These are phyloP conservation scores for Tenthredo distinguenda DNA, from an alignment of 2,888 invertebrate genomes.

Conservation along the genomic window DNA sequence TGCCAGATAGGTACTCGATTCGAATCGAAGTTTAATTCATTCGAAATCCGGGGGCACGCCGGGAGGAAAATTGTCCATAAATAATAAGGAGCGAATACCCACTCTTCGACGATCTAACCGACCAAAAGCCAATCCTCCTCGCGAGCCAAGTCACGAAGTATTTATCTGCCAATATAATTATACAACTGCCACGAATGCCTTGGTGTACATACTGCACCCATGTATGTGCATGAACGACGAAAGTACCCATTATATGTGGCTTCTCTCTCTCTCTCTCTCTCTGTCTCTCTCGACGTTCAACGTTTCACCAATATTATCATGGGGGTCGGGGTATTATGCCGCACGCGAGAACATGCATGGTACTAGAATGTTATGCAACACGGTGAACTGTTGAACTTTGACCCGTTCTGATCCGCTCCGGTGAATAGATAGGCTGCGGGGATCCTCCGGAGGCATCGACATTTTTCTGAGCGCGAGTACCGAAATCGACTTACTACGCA, in stretches of 20 bases:
- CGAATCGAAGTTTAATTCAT: background rate
- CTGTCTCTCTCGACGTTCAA: background rate
- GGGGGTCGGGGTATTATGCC: background rate
- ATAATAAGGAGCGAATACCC: background rate
- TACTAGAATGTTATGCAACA: slow-evolving; percentile 35
- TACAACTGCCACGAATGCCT: background rate
- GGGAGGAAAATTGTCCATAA: background rate
- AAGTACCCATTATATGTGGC: slow-evolving; percentile 11
- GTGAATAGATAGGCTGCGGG: no score
- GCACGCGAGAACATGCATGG: slow-evolving; percentile 3
- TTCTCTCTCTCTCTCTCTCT: background rate
- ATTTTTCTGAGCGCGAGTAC: no score
- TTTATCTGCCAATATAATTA: slow-evolving; percentile 24
- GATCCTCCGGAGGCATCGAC: no score
- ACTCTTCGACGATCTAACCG: background rate
- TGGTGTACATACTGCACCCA: slow-evolving; percentile 3
- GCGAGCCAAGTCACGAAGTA: slow-evolving; percentile 12
- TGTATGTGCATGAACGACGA: slow-evolving; percentile 1
- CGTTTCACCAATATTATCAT: slow-evolving; percentile 12
- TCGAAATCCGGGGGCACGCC: background rate
- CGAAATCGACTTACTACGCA: no score
- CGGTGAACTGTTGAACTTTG: slow-evolving; percentile 40
- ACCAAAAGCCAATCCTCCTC: background rate
- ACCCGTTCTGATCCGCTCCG: background rate
- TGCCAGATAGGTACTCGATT: background rate